These are phyloP conservation scores for Acromyrmex heyeri DNA, from an alignment of 1,140 invertebrate species.

Conservation along the genomic window DNA sequence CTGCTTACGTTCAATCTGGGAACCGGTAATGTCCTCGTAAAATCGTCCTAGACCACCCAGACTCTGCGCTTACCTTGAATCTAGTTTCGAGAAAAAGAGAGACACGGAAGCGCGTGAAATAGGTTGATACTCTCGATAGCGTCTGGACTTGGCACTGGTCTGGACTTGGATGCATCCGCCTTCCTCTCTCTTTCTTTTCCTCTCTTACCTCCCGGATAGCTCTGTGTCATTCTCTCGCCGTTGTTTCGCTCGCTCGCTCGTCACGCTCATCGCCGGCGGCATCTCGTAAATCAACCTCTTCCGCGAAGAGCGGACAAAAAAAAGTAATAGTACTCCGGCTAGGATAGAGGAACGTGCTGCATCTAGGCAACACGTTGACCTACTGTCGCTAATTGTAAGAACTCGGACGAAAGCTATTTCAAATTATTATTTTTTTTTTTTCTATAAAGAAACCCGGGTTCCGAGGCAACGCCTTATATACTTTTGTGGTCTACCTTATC, in stretches of 20 bases:
- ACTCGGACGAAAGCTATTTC: background rate
- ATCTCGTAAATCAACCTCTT: conserved; percentile 53
- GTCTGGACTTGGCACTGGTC: background rate
- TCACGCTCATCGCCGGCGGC: conserved; percentile 30
- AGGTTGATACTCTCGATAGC: conserved; percentile 20
- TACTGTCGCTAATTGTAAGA: conserved; percentile 8
- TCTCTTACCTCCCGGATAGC: background rate
- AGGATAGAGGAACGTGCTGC: conserved; percentile 26
- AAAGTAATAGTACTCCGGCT: background rate
- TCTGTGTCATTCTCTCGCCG: conserved; percentile 17
- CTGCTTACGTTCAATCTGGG: background rate
- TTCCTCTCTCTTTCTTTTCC: background rate
- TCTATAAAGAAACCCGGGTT: background rate
- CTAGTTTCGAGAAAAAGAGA: background rate
- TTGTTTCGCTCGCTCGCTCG: conserved; percentile 28
- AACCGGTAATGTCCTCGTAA: conserved; percentile 3
- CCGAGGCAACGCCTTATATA: too few species aligned
- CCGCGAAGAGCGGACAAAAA: conserved; percentile 28
- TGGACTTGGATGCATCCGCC: background rate
- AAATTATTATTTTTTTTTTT: background rate
- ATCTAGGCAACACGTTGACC: conserved; percentile 17
- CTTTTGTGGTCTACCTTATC: background rate
- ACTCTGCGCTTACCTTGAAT: background rate
- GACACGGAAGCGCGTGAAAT: background rate
- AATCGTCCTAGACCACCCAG: background rate